Conservation (phyloP, 64 coral and sea anemone species). For the Dendrophyllia cribrosa region DNA sequence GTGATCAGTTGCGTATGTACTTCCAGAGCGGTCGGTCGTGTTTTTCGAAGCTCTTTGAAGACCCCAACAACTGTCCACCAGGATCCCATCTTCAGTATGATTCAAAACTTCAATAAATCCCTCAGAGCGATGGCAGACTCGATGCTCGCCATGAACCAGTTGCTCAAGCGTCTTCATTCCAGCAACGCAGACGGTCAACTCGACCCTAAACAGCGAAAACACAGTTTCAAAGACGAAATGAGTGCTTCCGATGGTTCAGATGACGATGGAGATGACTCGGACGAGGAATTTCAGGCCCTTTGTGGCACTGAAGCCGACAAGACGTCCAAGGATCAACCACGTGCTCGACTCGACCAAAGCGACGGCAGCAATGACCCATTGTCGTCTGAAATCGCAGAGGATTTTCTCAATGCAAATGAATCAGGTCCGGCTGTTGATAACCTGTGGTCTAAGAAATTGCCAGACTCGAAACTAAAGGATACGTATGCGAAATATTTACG, state of each 20-base stretch:
- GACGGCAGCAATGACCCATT: constrained; percentile 37
- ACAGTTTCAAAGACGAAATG: not conserved
- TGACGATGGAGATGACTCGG: constrained; percentile 40
- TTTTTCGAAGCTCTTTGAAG: too few species aligned
- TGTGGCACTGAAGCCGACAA: constrained; percentile 19
- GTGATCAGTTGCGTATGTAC: too few species aligned
- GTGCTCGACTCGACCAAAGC: constrained; percentile 35
- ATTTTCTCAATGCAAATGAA: constrained; percentile 23
- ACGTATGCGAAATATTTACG: constrained; percentile 46
- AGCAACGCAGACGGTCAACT: too few species aligned
- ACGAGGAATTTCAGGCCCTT: constrained; percentile 19
- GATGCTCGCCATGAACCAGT: not conserved
- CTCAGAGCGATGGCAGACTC: not conserved
- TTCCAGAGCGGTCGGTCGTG: too few species aligned
- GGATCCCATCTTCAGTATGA: too few species aligned
- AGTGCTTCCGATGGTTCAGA: constrained; percentile 22
- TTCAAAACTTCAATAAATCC: too few species aligned
- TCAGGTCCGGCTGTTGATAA: constrained; percentile 18
- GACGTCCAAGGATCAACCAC: not conserved
- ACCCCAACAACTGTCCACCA: too few species aligned
- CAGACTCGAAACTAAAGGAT: constrained; percentile 35
- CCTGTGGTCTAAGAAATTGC: constrained; percentile 17
- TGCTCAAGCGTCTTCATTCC: too few species aligned
- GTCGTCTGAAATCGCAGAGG: constrained; percentile 45
- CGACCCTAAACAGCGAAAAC: not conserved